These are phyloP conservation scores for Ptilorrhoa leucosticta DNA, from an alignment of 2,113 vertebrate species.

Conservation along the genomic window DNA sequence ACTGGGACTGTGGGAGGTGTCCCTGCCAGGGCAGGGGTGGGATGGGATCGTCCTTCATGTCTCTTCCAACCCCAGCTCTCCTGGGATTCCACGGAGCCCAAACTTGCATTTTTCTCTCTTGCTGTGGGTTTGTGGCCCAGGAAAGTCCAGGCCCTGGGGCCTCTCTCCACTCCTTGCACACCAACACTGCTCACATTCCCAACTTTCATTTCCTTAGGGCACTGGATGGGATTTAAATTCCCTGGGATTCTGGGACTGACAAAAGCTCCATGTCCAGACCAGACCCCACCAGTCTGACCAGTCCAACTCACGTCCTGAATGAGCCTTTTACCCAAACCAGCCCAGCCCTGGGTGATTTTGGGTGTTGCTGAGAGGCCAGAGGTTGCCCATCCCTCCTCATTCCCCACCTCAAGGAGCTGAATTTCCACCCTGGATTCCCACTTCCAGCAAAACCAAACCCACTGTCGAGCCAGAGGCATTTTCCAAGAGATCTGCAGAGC, in stretches of 20 bases:
- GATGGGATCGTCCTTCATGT: rapidly evolving
- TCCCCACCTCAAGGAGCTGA: not conserved
- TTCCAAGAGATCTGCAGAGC: too few species aligned
- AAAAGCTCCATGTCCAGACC: not conserved
- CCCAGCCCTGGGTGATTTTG: not conserved
- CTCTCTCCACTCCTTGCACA: rapidly evolving
- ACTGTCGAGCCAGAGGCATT: rapidly evolving
- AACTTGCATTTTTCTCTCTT: not conserved
- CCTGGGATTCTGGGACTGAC: not conserved
- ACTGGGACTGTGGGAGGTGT: not conserved
- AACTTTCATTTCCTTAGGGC: rapidly evolving
- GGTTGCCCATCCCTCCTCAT: not conserved
- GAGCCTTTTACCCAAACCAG: not conserved
- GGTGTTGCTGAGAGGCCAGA: not conserved
- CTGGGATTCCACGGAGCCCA: not conserved
- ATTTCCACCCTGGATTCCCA: not conserved
- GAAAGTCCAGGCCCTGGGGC: too few species aligned
- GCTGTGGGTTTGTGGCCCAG: not conserved
- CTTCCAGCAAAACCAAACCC: not conserved
- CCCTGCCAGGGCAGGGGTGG: not conserved
- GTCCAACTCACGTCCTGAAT: not conserved
- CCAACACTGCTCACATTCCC: not conserved
- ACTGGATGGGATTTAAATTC: rapidly evolving
- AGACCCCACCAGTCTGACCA: not conserved
- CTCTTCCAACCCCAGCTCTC: rapidly evolving